Evolutionary conservation across 2,888 invertebrate species (phyloP).

Genomic region (Polymixis flavicincta): DNA sequence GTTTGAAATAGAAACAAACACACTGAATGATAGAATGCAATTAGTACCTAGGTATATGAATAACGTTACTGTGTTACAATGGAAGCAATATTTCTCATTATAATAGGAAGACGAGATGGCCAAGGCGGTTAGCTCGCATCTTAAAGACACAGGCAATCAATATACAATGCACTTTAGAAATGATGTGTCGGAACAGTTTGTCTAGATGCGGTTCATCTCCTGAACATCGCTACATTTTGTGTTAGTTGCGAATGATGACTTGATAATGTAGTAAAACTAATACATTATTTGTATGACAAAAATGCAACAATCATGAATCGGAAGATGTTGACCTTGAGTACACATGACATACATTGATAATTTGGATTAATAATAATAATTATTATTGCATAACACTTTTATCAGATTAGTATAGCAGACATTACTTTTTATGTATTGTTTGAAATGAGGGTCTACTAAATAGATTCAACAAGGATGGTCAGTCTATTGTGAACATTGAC

Average conservation of each 20-base stretch:
- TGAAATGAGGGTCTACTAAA: background rate
- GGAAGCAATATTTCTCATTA: slow-evolving; percentile 47
- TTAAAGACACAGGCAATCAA: slow-evolving; percentile 22
- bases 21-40: slow-evolving; percentile 20
- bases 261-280: slow-evolving; percentile 6
- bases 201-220: slow-evolving; percentile 13
- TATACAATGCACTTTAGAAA: slow-evolving; percentile 37
- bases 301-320: slow-evolving; percentile 24
- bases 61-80: slow-evolving; percentile 32
- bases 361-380: slow-evolving; percentile 25
- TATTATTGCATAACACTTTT: slow-evolving; percentile 13
- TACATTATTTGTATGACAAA: background rate
- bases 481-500: background rate
- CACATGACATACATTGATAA: slow-evolving; percentile 47
- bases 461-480: background rate
- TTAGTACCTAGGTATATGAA: slow-evolving; percentile 32
- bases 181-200: slow-evolving; percentile 10
- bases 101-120: slow-evolving; percentile 45
- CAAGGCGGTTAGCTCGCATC: slow-evolving; percentile 29
- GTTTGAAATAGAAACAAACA: slow-evolving; percentile 34
- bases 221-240: slow-evolving; percentile 2
- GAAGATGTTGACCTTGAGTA: slow-evolving; percentile 39
- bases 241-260: background rate
- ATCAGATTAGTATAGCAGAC: background rate
- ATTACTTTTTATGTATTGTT: background rate